Base-by-base conservation (phyloP, 2,888 invertebrate genomes). In the Acheta domesticus region DNA sequence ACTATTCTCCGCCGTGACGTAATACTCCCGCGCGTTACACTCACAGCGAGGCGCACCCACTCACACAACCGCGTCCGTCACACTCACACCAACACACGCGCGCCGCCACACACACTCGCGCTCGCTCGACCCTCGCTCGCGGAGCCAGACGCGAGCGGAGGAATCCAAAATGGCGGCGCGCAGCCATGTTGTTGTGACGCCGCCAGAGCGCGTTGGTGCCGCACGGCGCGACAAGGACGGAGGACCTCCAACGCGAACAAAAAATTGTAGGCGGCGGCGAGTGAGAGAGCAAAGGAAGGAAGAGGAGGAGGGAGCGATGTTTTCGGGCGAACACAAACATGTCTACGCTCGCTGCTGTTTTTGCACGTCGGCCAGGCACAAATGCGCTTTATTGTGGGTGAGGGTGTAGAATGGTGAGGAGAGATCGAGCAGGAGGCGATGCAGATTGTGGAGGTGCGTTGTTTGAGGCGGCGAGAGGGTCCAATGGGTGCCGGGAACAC, bases 301-400 rank as follows among this genome's bases (percentile, higher is more conserved):
- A 16, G 16, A n/a, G 62, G 62, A 62, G 62, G n/a, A 62, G 62
- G 62, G n/a, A 62, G 8, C 16, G 62, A 62, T 62, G 62, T 62
- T 62, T 62, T 62, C 62, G 62, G 62, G 14, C 16, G 62, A n/a
- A 62, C 62, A 62, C 62, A 62, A 62, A 62, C 62, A 62, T 62
- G 62, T 62, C 62, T 14, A n/a, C 62, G 62, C 16, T n/a, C 62
- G 5, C 62, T 62, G 62, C 62, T 62, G 62, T 62, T 62, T 62
- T 62, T 62, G 62, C 62, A 62, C 62, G 62, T 62, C 62, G 62
- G 62, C 62, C n/a, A n/a, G 4, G 62, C 62, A 62, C 62, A 62
- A 62, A 62, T 62, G 62, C 62, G 62, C 62, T 62, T 62, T 62
- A 62, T 62, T 62, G 62, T n/a, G 8, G 62, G 62, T n/a, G n/a